phyloP scores from a whole-genome alignment of 2,888 invertebrate species.

The Lamellibrachia columna region DNA sequence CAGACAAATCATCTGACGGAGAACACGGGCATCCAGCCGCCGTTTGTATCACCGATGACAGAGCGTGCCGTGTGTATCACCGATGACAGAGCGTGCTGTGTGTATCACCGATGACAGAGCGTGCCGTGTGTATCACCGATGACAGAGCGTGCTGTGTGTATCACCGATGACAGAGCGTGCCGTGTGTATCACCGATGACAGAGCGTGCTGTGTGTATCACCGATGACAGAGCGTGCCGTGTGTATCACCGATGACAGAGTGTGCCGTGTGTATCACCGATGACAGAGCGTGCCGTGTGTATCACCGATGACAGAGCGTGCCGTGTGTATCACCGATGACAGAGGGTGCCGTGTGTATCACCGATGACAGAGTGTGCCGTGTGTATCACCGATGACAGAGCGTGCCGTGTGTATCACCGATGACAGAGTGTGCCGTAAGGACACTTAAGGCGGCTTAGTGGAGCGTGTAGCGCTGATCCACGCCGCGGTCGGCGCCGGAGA shows the following conservation, averaged over 20 bases:
- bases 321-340: too few species aligned
- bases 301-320: neutral
- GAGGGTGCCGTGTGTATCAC: too few species aligned
- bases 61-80: neutral
- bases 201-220: neutral
- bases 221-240: neutral
- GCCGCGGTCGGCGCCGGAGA: neutral
- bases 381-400: too few species aligned
- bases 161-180: neutral
- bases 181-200: neutral
- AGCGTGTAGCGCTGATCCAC: too few species aligned
- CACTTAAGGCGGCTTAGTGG: neutral
- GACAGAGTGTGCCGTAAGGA: neutral
- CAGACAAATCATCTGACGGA: neutral
- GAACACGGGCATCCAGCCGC: neutral
- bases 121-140: neutral
- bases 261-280: neutral
- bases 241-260: neutral
- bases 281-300: neutral
- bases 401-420: neutral
- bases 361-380: too few species aligned
- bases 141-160: neutral
- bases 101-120: neutral
- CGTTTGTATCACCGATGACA: neutral
- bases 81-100: neutral